Evolutionary conservation across 2,888 invertebrate species (phyloP), one percentile per base, ranked within the genome.

Genomic region (Lochmaea capreae): DNA sequence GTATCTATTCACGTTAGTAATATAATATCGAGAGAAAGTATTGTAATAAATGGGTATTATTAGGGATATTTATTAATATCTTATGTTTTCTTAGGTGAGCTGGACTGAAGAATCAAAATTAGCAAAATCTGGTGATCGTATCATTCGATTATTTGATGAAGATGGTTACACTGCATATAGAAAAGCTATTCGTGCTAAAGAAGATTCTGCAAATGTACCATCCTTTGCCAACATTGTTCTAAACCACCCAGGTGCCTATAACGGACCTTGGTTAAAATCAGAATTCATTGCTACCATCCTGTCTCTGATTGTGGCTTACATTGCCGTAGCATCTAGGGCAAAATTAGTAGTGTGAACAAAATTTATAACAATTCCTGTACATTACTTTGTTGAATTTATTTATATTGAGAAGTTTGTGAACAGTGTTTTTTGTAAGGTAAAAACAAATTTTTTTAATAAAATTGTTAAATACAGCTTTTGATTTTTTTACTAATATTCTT

Each of bases 191-290:
- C 91, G 94, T 67, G 89, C 92, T 73, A 93, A 93, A 78, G 94
- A 95, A 78, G 90, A 92, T 72, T 89, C 91, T 2, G 88, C 90
- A 8, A 88, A 90, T 43, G 90, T 95, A 5, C 91, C 92, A 78
- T 91, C 94, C 0, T 87, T 96, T 4, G 90, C 93, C 72, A 92
- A 92, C 43, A 91, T 97, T 26, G 89, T 91, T 63, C 87, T 96
- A 10, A 90, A 92, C 79, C 93, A 95, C 82, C 91, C 93, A 69
- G 93, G 94, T 84, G 94, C 97, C 66, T 97, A 96, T 89, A 93
- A 92, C 76, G 98, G 98, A 1, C 97, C 97, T 3, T 95, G 95
- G 94, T 91, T 98, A 69, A 97, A 97, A 87, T 96, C 97, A 0
- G 97, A 98, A 89, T 91, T 97, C 54, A 89, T 98, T 66, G 98